A percentile compares a stretch with the other conserved stretches of the same genome.
These are phyloP conservation scores for Platyura marginata DNA, from an alignment of 1,140 invertebrate species.

Conservation along the genomic window DNA sequence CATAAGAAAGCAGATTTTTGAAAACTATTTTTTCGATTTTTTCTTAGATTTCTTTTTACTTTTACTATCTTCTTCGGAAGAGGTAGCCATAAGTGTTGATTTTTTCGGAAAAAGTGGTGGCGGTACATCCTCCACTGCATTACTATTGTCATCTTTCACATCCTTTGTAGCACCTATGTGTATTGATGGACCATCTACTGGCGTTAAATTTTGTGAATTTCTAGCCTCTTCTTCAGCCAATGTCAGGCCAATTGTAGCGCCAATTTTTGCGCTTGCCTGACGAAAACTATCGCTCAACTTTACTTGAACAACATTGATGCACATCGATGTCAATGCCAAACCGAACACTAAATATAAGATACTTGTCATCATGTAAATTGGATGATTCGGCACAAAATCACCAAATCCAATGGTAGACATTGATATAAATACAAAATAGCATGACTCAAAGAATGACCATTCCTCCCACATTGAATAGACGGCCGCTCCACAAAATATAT, in stretches of 20 bases:
- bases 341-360: slow-evolving; percentile 90
- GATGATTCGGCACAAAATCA: slow-evolving; percentile 73
- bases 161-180: not conserved
- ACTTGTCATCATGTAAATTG: slow-evolving; percentile 80
- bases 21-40: no score
- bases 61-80: not conserved
- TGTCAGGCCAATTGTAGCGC: slow-evolving; percentile 60
- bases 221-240: slow-evolving; percentile 5
- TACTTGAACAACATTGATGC: slow-evolving; percentile 90
- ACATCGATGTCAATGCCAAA: slow-evolving; percentile 86
- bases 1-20: no score
- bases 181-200: not conserved
- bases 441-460: slow-evolving; percentile 74
- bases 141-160: not conserved
- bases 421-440: slow-evolving; percentile 90
- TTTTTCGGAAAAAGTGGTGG: not conserved
- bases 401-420: slow-evolving; percentile 50
- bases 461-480: slow-evolving; percentile 58
- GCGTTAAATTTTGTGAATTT: not conserved
- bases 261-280: slow-evolving; percentile 67
- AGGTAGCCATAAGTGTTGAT: not conserved
- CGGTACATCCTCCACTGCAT: not conserved
- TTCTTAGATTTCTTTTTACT: not conserved
- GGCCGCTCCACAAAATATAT: slow-evolving; percentile 68
- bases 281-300: slow-evolving; percentile 65